A percentile compares a stretch with the other conserved stretches of the same genome.
Evolutionary conservation across 1,140 invertebrate species (phyloP).

Genomic region (Oryzaephilus surinamensis): DNA sequence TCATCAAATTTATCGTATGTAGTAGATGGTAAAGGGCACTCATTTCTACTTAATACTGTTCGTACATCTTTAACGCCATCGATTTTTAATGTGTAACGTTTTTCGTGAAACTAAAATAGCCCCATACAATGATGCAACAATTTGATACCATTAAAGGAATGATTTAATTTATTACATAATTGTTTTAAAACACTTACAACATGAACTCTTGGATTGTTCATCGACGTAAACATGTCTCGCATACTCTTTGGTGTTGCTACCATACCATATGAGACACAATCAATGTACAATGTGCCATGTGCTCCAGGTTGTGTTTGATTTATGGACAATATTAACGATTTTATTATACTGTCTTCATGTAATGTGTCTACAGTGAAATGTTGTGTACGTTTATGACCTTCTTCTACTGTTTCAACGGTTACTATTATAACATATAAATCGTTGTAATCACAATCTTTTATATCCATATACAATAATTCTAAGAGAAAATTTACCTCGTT

Average conservation of each 20-base stretch:
- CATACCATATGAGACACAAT: conserved; percentile 45
- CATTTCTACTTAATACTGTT: conserved; percentile 27
- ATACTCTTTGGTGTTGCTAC: conserved; percentile 40
- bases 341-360: conserved; percentile 38
- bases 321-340: conserved; percentile 42
- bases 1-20: not conserved
- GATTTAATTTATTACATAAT: not conserved
- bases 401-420: conserved; percentile 46
- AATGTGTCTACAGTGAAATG: conserved; percentile 44
- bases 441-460: not conserved
- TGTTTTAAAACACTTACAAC: conserved; percentile 30
- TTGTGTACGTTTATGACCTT: conserved; percentile 37
- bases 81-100: conserved; percentile 40
- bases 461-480: conserved; percentile 4
- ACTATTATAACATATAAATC: conserved; percentile 43
- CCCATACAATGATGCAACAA: conserved; percentile 9
- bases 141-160: not conserved
- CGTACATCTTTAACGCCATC: conserved; percentile 30
- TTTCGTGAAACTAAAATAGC: conserved; percentile 37
- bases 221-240: conserved; percentile 37
- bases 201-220: conserved; percentile 31
- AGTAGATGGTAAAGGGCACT: conserved; percentile 22
- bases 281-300: conserved; percentile 45
- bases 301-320: conserved; percentile 43
- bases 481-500: conserved; percentile 47